Evolutionary conservation across 2,888 invertebrate genomes (phyloP).

Genomic region (Plagodis dolabraria): DNA sequence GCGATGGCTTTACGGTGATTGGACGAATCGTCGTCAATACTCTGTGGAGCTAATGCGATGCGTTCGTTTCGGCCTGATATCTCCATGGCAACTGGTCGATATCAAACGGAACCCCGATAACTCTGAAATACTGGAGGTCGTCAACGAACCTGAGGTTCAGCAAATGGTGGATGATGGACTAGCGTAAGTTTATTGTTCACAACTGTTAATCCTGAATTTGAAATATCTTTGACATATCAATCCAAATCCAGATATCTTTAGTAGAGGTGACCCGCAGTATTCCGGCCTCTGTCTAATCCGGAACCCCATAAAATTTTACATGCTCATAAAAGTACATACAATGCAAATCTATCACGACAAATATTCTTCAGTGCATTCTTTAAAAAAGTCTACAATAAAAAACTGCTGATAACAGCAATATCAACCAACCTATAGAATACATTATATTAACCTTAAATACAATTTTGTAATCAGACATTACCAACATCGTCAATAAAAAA

Average conservation of each 20-base stretch:
- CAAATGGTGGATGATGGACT: constrained; percentile 92
- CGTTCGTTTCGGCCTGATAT: constrained; percentile 91
- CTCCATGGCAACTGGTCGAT: constrained; percentile 92
- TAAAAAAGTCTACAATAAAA: no score
- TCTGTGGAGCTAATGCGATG: constrained; percentile 87
- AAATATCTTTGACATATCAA: neutral
- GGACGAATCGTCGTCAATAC: constrained; percentile 84
- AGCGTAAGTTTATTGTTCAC: constrained; percentile 86
- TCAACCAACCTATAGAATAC: no score
- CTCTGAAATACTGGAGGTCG: constrained; percentile 88
- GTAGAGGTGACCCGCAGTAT: no score
- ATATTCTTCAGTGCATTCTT: no score
- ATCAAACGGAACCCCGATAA: constrained; percentile 90
- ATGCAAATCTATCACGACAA: no score
- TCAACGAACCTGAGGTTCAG: constrained; percentile 87
- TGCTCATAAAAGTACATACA: no score
- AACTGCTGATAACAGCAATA: no score
- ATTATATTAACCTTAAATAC: no score
- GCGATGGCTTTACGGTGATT: constrained; percentile 90
- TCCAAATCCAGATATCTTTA: neutral
- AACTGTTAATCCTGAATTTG: constrained; percentile 46
- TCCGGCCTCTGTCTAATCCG: no score
- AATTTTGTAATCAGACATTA: no score
- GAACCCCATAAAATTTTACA: no score
- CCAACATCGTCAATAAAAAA: no score